Evolutionary conservation across 2,113 vertebrate species (phyloP), one percentile per base, ranked within the genome.

Genomic region (Semnornis frantzii): DNA sequence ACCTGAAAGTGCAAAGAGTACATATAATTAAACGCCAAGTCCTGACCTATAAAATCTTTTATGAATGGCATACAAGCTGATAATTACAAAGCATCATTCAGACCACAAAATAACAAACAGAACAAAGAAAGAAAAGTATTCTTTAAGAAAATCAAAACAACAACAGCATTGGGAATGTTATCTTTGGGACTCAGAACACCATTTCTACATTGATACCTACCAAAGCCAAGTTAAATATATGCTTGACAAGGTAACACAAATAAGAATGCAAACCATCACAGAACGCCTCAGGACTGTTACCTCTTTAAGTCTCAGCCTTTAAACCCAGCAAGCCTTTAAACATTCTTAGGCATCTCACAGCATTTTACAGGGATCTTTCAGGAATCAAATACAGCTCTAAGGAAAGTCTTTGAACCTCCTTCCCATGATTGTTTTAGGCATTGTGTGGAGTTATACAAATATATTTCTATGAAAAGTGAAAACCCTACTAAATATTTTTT

Each of bases 1-100:
- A 96, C 79, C 79, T 82, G 86, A 82, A 97, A 96, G 91, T 95
- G 96, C 93, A 94, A 96, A 89, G 79, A 94, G 58, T 87, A 96
- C 71, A 88, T 54, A 13, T 64, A 95, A 96, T 87, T 95, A 92
- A 95, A 94, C 94, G 92, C 57, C 68, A 79, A 92, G 70, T 93
- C 79, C 89, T 93, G 87, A 83, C 79, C 96, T 92, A 91, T 50
- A 95, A 96, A 93, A 95, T 82, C 63, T 60, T 92, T 94, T 96
- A 91, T 87, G 92, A 93, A 82, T 12, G 50, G 90, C 89, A 50
- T 30, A 94, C n/a, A 90, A 69, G 84, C 39, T 86, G 66, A 83
- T 87, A 74, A 57, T 65, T 93, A 88, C 93, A 96, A 91, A 96
- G 77, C 63, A 86, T 88, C 33, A 34, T 80, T 85, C 79, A 48